These are phyloP conservation scores for Lytechinus variegatus DNA, from an alignment of 35 echinoderm and acorn worm species.

Conservation along the genomic window DNA sequence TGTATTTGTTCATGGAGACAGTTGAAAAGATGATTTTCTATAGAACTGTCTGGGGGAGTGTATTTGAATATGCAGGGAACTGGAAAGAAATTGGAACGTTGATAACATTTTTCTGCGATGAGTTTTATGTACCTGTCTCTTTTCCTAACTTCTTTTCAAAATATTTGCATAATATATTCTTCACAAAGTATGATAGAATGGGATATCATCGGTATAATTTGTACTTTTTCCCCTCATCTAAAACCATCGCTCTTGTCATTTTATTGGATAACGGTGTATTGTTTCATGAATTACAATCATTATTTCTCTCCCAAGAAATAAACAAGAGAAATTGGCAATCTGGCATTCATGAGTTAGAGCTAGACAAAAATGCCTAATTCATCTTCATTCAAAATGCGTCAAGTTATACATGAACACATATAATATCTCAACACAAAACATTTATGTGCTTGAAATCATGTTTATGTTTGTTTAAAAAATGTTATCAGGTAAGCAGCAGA, in stretches of 20 bases:
- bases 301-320: too few species aligned
- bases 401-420: too few species aligned
- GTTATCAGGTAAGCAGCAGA: too few species aligned
- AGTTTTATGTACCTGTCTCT: not conserved
- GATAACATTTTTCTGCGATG: not conserved
- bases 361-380: too few species aligned
- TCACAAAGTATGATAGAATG: too few species aligned
- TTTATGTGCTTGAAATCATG: too few species aligned
- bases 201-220: not conserved
- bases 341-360: too few species aligned
- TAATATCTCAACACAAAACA: too few species aligned
- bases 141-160: not conserved
- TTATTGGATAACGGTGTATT: not conserved
- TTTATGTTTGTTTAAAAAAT: too few species aligned
- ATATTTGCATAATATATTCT: not conserved
- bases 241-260: not conserved
- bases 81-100: not conserved
- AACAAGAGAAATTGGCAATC: too few species aligned
- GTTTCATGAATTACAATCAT: too few species aligned
- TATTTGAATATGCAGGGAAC: not conserved
- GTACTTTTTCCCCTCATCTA: not conserved
- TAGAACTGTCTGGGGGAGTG: not conserved
- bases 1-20: not conserved
- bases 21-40: not conserved
- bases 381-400: too few species aligned